These are phyloP conservation scores for Eilema griseolum DNA, from an alignment of 2,888 invertebrate species.

Conservation along the genomic window DNA sequence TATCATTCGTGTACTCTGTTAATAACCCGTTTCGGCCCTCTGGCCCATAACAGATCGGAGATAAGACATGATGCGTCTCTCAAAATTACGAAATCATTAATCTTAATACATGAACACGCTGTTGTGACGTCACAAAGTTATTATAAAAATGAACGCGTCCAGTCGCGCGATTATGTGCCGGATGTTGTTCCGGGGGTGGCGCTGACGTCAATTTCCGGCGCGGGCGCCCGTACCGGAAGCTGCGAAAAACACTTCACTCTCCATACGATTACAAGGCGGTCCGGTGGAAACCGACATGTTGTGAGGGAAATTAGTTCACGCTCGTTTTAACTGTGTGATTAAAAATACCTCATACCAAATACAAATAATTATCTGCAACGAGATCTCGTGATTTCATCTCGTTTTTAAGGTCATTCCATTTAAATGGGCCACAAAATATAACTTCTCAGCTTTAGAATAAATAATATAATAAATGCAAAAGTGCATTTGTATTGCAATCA, in stretches of 20 bases:
- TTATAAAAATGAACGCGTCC: conserved; percentile 66
- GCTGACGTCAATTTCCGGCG: conserved; percentile 73
- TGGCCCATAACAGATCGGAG: background rate
- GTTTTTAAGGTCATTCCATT: background rate
- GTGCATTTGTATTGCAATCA: too few relatives aligned
- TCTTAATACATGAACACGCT: conserved; percentile 26
- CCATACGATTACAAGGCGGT: conserved; percentile 57
- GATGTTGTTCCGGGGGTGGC: conserved; percentile 69
- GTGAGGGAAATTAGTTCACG: conserved; percentile 46
- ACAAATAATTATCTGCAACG: conserved; percentile 3
- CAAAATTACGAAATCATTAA: conserved; percentile 12
- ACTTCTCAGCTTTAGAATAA: background rate
- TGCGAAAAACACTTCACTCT: conserved; percentile 59
- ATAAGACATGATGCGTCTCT: background rate
- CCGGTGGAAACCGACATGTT: conserved; percentile 37
- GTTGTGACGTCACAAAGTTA: conserved; percentile 45
- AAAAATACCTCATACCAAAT: conserved; percentile 11
- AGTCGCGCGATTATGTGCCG: conserved; percentile 70
- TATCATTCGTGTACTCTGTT: background rate
- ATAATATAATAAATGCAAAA: background rate
- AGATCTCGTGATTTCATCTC: background rate
- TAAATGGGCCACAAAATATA: background rate
- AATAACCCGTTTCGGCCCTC: background rate
- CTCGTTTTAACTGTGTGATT: conserved; percentile 24
- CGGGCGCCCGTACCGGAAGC: conserved; percentile 67